These are phyloP conservation scores for Picus viridis DNA, from an alignment of 2,797 vertebrate genomes.

Conservation along the genomic window DNA sequence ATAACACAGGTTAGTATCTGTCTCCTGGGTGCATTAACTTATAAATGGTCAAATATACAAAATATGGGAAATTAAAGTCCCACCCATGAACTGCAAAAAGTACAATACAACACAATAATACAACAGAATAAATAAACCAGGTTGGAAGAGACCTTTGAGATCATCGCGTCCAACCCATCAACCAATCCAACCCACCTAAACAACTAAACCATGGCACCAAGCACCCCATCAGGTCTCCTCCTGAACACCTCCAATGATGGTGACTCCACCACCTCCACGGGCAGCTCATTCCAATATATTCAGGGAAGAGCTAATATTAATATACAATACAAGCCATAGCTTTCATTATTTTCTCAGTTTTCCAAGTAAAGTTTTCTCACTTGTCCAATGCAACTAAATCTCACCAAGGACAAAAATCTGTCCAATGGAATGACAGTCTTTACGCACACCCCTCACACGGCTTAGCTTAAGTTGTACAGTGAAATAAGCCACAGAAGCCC, in stretches of 20 bases:
- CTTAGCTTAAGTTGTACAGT: neutral
- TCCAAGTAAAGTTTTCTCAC: neutral
- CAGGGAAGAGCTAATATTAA: neutral
- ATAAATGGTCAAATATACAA: neutral
- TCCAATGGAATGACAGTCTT: neutral
- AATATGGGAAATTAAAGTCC: neutral
- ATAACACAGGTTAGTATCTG: neutral
- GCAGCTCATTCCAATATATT: too few relatives aligned
- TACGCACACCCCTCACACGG: neutral
- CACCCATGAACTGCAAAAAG: neutral
- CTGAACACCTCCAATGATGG: too few relatives aligned
- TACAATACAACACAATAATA: too few relatives aligned
- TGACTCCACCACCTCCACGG: too few relatives aligned
- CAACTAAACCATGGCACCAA: too few relatives aligned
- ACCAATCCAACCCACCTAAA: too few relatives aligned
- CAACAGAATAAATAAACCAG: too few relatives aligned
- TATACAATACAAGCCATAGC: neutral
- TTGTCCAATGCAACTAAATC: neutral
- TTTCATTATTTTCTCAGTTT: neutral
- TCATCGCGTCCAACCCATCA: too few relatives aligned
- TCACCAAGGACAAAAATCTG: neutral
- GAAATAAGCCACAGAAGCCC: neutral
- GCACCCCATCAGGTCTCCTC: too few relatives aligned
- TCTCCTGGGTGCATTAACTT: neutral
- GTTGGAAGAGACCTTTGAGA: too few relatives aligned